These are phyloP conservation scores for Anabas testudineus DNA, from an alignment of 2,797 vertebrate species.

Conservation along the genomic window DNA sequence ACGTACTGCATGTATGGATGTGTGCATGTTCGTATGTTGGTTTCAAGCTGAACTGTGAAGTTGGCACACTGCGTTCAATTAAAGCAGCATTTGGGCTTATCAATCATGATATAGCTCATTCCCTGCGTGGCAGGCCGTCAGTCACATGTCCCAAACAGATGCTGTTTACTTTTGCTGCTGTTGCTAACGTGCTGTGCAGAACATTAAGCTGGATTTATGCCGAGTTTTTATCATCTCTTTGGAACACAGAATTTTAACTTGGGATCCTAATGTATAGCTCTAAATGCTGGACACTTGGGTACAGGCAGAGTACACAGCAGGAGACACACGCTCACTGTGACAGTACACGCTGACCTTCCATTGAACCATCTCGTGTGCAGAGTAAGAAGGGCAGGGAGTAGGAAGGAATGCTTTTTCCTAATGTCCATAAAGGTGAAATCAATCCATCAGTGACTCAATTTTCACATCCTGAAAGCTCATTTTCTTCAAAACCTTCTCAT, in stretches of 20 bases:
- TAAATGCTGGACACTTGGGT: background rate
- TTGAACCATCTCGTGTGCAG: conserved; percentile 1
- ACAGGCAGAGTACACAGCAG: background rate
- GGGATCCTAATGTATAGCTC: conserved; percentile 1
- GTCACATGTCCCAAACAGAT: conserved; percentile 70
- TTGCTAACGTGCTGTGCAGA: conserved; percentile 7
- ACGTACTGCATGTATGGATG: background rate
- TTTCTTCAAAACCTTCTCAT: conserved; percentile 70
- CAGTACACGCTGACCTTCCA: conserved; percentile 13
- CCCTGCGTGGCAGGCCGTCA: conserved; percentile 36
- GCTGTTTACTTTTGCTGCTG: conserved; percentile 43
- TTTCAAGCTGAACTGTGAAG: conserved; percentile 39
- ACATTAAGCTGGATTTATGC: conserved; percentile 21
- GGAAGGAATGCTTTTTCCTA: conserved; percentile 19
- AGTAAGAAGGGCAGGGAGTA: background rate
- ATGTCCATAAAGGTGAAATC: conserved; percentile 51
- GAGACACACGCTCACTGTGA: conserved; percentile 3
- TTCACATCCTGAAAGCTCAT: conserved; percentile 65
- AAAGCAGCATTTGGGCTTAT: conserved; percentile 73
- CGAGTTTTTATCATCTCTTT: conserved; percentile 16
- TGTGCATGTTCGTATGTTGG: conserved; percentile 20
- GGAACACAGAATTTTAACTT: background rate
- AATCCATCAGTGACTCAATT: conserved; percentile 67
- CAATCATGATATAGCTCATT: conserved; percentile 76
- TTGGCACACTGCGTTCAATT: conserved; percentile 71